These are phyloP conservation scores for Zele albiditarsus DNA, from an alignment of 2,888 invertebrate genomes.

Conservation along the genomic window DNA sequence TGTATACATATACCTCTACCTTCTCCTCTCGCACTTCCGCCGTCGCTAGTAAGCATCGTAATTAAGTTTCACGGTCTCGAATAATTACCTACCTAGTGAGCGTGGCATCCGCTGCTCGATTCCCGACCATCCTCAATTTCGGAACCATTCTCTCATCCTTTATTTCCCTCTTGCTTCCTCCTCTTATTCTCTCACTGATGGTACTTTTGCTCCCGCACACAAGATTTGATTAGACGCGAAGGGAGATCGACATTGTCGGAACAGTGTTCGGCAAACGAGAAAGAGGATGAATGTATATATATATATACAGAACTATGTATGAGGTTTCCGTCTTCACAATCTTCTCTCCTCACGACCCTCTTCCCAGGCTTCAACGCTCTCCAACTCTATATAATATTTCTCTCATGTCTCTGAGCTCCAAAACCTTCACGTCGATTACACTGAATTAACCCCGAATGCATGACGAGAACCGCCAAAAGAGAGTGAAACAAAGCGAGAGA, in stretches of 20 bases:
- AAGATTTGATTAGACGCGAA: slow-evolving; percentile 50
- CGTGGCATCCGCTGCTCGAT: slow-evolving; percentile 60
- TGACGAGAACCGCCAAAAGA: slow-evolving; percentile 31
- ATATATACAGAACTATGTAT: too few relatives aligned
- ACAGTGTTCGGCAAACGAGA: background rate
- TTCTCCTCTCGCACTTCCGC: slow-evolving; percentile 26
- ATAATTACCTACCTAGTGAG: slow-evolving; percentile 62
- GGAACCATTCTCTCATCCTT: slow-evolving; percentile 42
- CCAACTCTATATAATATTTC: slow-evolving; percentile 12
- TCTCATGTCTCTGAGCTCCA: slow-evolving; percentile 37
- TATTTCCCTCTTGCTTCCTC: background rate
- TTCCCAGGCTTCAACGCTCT: background rate
- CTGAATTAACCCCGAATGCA: slow-evolving; percentile 59
- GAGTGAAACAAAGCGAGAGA: slow-evolving; percentile 49
- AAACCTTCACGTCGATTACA: slow-evolving; percentile 58
- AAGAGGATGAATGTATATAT: background rate
- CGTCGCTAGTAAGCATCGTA: slow-evolving; percentile 53
- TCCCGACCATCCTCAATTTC: slow-evolving; percentile 55
- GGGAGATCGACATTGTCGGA: slow-evolving; percentile 12
- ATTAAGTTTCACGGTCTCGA: slow-evolving; percentile 62
- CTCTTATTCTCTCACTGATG: background rate
- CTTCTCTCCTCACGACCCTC: background rate
- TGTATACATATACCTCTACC: background rate
- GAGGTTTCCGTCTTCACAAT: slow-evolving; percentile 4
- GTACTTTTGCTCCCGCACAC: background rate